These are phyloP conservation scores for Frankliniella fusca DNA, from an alignment of 2,888 invertebrate species.

Conservation along the genomic window DNA sequence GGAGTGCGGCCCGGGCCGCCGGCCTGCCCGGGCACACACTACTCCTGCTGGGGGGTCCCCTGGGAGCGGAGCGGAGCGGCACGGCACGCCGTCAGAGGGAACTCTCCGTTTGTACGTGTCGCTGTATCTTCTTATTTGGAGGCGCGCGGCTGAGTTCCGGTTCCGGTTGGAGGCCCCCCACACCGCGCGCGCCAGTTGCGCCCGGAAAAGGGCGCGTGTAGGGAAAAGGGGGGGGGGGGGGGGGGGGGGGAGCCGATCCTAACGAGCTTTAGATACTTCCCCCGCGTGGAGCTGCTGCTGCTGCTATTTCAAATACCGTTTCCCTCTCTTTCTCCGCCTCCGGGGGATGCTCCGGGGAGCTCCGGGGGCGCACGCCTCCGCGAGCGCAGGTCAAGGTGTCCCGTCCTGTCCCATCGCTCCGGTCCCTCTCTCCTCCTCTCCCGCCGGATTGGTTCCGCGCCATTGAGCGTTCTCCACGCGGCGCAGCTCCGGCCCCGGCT, in stretches of 20 bases:
- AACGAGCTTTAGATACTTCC: slow-evolving; percentile 10
- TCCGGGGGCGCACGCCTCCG: too few species aligned
- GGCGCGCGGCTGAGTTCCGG: background rate
- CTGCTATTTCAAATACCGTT: background rate
- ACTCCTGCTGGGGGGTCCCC: background rate
- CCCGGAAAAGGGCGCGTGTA: background rate
- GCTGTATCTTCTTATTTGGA: slow-evolving; percentile 6
- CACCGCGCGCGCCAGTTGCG: background rate
- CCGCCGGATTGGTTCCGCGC: too few species aligned
- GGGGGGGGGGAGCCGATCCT: background rate
- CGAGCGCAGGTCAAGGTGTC: too few species aligned
- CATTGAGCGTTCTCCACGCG: too few species aligned
- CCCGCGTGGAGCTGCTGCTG: background rate
- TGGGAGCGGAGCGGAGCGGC: background rate
- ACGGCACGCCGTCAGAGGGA: background rate
- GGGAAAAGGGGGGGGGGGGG: background rate
- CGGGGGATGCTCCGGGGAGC: background rate
- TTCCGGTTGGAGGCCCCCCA: too few species aligned
- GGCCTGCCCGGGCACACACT: too few species aligned
- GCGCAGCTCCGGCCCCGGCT: too few species aligned
- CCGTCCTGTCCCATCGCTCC: too few species aligned
- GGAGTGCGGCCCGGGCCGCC: too few species aligned
- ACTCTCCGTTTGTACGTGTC: slow-evolving; percentile 1
- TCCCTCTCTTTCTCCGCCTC: background rate
- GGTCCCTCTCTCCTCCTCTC: too few species aligned